These are phyloP conservation scores for Periparus ater DNA, from an alignment of 2,797 vertebrate genomes.

Conservation along the genomic window DNA sequence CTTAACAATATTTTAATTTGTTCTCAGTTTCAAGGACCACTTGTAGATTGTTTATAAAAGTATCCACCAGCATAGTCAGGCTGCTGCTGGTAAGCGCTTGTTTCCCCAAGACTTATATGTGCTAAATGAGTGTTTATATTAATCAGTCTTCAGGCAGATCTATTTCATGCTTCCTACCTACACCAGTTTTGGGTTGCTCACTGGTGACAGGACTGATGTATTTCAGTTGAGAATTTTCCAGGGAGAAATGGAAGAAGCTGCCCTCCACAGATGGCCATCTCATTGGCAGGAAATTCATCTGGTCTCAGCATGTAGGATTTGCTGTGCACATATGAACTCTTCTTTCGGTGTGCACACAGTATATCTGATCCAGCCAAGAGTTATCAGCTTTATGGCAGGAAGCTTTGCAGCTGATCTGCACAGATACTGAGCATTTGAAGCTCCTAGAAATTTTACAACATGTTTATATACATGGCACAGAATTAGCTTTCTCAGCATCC, in stretches of 20 bases:
- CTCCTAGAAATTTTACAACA: not conserved
- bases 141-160: not conserved
- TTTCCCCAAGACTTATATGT: not conserved
- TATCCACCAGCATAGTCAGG: not conserved
- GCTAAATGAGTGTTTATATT: not conserved
- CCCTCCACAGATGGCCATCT: not conserved
- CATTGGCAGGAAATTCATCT: not conserved
- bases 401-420: not conserved
- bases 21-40: not conserved
- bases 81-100: not conserved
- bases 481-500: not conserved
- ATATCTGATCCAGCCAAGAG: not conserved
- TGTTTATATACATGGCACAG: not conserved
- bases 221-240: not conserved
- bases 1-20: not conserved
- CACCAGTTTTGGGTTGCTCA: not conserved
- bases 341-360: not conserved
- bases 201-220: not conserved
- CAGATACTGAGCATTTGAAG: not conserved
- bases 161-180: not conserved
- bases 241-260: not conserved
- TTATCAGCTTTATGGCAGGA: not conserved
- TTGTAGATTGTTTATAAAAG: not conserved
- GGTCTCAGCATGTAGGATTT: not conserved
- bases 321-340: not conserved